Percentiles rank a stretch among this genome's conserved stretches.
These are phyloP conservation scores for Callinectes sapidus DNA, from an alignment of 2,888 invertebrate genomes.

Conservation along the genomic window DNA sequence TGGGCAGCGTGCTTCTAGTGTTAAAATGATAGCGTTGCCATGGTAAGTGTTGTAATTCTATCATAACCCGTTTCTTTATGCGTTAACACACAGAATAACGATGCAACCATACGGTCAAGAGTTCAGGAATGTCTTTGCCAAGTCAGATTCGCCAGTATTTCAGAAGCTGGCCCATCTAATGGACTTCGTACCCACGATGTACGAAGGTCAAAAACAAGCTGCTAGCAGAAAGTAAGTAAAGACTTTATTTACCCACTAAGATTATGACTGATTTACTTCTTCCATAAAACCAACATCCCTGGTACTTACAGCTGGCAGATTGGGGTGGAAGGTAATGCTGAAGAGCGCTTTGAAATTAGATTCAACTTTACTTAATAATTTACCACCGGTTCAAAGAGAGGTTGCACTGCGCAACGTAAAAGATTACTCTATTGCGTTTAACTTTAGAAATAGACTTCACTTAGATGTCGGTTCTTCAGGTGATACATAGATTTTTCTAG, in stretches of 20 bases:
- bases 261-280: not conserved
- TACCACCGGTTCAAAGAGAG: too few species aligned
- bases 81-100: constrained; percentile 50
- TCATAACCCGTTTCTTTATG: not conserved
- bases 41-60: not conserved
- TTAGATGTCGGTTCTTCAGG: too few species aligned
- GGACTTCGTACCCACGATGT: constrained; percentile 47
- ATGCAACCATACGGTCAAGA: constrained; percentile 52
- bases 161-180: constrained; percentile 40
- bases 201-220: constrained; percentile 47
- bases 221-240: constrained; percentile 40
- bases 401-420: not conserved
- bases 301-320: too few species aligned
- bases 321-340: too few species aligned
- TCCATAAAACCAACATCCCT: too few species aligned
- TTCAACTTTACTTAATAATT: too few species aligned
- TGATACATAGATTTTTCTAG: not conserved
- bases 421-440: not conserved
- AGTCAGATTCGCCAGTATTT: constrained; percentile 49
- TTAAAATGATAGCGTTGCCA: not conserved
- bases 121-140: constrained; percentile 46
- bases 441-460: too few species aligned
- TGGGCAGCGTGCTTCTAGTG: not conserved
- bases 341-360: too few species aligned
- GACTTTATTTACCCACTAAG: not conserved